These are phyloP conservation scores for Ciconia nigra DNA, from an alignment of 2,797 vertebrate species.

Conservation along the genomic window DNA sequence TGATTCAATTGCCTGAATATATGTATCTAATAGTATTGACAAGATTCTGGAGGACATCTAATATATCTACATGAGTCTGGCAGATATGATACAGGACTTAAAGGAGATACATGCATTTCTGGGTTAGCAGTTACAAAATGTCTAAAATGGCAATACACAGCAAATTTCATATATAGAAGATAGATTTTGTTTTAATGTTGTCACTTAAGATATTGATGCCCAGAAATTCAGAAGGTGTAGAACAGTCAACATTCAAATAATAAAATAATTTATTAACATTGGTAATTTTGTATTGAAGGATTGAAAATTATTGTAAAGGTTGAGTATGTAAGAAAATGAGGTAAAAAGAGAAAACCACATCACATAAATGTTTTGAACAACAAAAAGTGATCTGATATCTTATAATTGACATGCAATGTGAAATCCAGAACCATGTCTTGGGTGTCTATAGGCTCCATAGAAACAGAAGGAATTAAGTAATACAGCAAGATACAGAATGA, in stretches of 20 bases:
- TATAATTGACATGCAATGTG: neutral
- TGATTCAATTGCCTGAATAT: neutral
- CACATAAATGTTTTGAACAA: neutral
- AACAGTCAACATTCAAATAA: neutral
- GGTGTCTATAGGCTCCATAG: neutral
- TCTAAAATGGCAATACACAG: neutral
- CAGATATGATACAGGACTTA: neutral
- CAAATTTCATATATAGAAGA: neutral
- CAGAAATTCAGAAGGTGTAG: neutral
- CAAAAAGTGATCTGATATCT: neutral
- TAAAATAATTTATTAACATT: neutral
- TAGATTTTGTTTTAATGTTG: neutral
- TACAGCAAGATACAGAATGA: neutral
- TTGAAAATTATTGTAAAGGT: neutral
- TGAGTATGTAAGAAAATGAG: neutral
- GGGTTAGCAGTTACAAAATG: neutral
- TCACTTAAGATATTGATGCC: neutral
- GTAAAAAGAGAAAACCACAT: neutral
- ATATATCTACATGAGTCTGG: neutral
- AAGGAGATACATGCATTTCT: neutral
- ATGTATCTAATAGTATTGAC: neutral
- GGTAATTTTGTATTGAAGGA: neutral
- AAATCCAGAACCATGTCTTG: neutral
- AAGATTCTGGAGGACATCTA: neutral
- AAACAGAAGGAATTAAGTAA: neutral